Conservation (phyloP, 2,113 vertebrate genomes). For the Sisor rabdophorus region DNA sequence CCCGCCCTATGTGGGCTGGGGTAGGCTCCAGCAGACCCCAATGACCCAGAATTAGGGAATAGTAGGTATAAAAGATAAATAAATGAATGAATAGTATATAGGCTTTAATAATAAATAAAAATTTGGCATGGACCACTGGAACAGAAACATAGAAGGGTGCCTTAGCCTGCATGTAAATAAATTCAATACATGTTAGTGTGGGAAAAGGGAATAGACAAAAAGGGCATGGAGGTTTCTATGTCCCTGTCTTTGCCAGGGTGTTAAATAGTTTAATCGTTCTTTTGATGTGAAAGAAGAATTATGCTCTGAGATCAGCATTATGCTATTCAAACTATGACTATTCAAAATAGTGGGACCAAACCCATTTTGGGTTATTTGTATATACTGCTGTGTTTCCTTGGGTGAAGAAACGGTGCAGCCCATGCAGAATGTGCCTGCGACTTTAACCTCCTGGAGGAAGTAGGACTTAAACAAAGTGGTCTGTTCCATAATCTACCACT, state of each 20-base stretch:
- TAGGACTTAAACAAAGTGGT: slow-evolving; percentile 1
- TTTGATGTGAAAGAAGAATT: neutral
- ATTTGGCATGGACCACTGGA: slow-evolving; percentile 55
- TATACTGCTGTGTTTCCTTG: slow-evolving; percentile 28
- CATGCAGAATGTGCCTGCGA: slow-evolving; percentile 28
- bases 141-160: slow-evolving; percentile 23
- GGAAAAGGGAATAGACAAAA: neutral
- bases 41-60: too few species aligned
- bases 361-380: slow-evolving; percentile 46
- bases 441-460: slow-evolving; percentile 59
- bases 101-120: too few species aligned
- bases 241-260: neutral
- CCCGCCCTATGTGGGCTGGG: too few species aligned
- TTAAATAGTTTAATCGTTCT: slow-evolving; percentile 1
- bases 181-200: neutral
- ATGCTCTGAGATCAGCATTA: neutral
- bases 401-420: slow-evolving; percentile 31
- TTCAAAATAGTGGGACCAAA: slow-evolving; percentile 21
- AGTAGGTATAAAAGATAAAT: too few species aligned
- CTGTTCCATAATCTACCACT: neutral
- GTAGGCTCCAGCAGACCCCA: too few species aligned
- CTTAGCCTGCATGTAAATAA: slow-evolving; percentile 13
- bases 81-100: too few species aligned
- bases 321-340: neutral
- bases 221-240: neutral